phyloP scores from a whole-genome alignment of 2,797 vertebrate genomes.

The Chaunax sp. region DNA sequence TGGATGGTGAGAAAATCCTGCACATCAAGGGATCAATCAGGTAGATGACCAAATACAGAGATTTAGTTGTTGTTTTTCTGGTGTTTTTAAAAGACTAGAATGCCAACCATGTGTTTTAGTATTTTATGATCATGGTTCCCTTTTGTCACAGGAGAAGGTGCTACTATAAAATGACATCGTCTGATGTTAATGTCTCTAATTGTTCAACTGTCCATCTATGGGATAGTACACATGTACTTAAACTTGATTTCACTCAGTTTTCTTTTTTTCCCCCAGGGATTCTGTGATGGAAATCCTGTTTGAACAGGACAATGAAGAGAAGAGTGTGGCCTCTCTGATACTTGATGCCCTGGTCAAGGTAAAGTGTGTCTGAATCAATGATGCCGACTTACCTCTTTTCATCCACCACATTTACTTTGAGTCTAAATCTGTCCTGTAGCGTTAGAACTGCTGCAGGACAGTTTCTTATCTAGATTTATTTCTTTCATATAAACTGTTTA shows the following conservation, averaged over 20 bases:
- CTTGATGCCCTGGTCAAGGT: slow-evolving; percentile 96
- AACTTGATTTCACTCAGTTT: background rate
- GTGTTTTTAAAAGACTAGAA: background rate
- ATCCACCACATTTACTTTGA: too few relatives aligned
- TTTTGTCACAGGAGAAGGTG: too few relatives aligned
- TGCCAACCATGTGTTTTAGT: background rate
- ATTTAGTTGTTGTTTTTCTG: background rate
- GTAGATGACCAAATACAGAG: slow-evolving; percentile 69
- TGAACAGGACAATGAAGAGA: slow-evolving; percentile 98
- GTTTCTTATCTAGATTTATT: background rate
- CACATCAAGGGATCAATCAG: slow-evolving; percentile 94
- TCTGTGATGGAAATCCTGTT: slow-evolving; percentile 96
- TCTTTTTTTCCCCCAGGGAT: slow-evolving; percentile 82
- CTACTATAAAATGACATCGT: background rate
- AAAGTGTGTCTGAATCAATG: too few relatives aligned
- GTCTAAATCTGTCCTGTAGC: too few relatives aligned
- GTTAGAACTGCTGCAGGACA: too few relatives aligned
- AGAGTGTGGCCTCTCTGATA: slow-evolving; percentile 96
- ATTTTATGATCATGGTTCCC: background rate
- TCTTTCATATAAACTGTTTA: background rate
- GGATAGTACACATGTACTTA: background rate
- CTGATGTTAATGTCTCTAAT: background rate
- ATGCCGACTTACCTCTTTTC: too few relatives aligned
- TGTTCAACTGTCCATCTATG: background rate
- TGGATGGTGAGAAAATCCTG: slow-evolving; percentile 97